Evolutionary conservation across 2,113 vertebrate species (phyloP).

Genomic region (Pteronura brasiliensis): DNA sequence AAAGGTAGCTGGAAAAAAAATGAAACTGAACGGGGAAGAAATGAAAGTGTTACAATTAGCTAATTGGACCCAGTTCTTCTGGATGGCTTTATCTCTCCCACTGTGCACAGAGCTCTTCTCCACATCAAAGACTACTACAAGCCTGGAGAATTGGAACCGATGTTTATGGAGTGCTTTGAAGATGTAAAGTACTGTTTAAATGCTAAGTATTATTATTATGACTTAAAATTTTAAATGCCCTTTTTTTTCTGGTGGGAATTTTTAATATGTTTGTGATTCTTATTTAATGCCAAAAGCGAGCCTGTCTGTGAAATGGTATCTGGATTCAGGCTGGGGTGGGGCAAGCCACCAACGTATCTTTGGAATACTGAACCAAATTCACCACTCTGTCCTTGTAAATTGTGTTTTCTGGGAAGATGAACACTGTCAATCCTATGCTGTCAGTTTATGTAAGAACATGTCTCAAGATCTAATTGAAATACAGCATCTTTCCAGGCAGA

Average conservation of each 20-base stretch:
- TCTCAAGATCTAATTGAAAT: conserved; percentile 77
- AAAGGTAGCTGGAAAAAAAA: conserved; percentile 53
- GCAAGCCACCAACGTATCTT: background rate
- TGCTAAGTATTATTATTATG: conserved; percentile 72
- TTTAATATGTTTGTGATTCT: conserved; percentile 37
- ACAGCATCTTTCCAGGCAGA: conserved; percentile 72
- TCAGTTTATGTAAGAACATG: conserved; percentile 76
- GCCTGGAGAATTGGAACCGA: conserved; percentile 66
- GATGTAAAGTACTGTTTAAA: conserved; percentile 71
- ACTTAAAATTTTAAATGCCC: conserved; percentile 67
- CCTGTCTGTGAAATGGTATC: background rate
- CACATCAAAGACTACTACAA: conserved; percentile 63
- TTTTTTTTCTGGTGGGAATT: conserved; percentile 33
- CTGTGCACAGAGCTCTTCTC: background rate
- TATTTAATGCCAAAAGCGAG: background rate
- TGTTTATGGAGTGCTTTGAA: conserved; percentile 75
- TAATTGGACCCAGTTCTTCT: conserved; percentile 69
- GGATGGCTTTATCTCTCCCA: conserved; percentile 30
- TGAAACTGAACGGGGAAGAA: conserved; percentile 41
- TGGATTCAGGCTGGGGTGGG: background rate
- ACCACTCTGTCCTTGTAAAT: conserved; percentile 47
- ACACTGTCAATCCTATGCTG: conserved; percentile 70
- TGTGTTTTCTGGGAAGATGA: conserved; percentile 69
- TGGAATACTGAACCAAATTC: background rate
- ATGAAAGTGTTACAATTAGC: conserved; percentile 74